These are phyloP conservation scores for Callyntrura sp. DNA, from an alignment of 2,888 invertebrate species.

Conservation along the genomic window DNA sequence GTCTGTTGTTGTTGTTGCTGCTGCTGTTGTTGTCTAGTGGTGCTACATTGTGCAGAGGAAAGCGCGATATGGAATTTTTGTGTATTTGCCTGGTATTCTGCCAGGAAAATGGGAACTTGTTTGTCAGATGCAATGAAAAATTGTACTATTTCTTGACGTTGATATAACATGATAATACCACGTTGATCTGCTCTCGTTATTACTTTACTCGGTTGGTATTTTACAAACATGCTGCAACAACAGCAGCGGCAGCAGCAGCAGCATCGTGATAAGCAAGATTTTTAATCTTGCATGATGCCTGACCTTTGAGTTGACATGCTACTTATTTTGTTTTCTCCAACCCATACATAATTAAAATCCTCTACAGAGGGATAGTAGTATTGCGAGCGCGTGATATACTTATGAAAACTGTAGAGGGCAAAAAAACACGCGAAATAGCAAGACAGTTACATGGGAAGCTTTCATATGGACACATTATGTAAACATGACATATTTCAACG, in stretches of 20 bases:
- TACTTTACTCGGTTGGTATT: background rate
- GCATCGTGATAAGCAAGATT: background rate
- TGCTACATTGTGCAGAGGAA: background rate
- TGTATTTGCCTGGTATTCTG: constrained; percentile 13
- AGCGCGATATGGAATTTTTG: too few relatives aligned
- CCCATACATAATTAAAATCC: constrained; percentile 29
- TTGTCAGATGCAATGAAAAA: constrained; percentile 56
- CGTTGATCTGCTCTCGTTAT: constrained; percentile 21
- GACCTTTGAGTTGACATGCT: constrained; percentile 42
- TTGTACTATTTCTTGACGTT: constrained; percentile 46
- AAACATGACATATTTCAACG: too few relatives aligned
- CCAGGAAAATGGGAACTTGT: constrained; percentile 25
- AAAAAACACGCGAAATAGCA: too few relatives aligned
- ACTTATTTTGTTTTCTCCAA: constrained; percentile 19
- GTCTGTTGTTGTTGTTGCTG: background rate
- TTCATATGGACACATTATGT: too few relatives aligned
- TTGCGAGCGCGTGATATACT: too few relatives aligned
- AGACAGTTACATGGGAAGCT: too few relatives aligned
- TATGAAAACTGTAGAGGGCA: too few relatives aligned
- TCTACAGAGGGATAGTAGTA: constrained; percentile 19
- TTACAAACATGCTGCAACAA: too few relatives aligned
- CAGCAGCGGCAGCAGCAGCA: background rate
- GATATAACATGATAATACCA: constrained; percentile 52
- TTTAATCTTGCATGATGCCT: constrained; percentile 41
- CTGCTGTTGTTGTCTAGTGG: background rate